phyloP scores from a whole-genome alignment of 2,888 invertebrate species.

The Philereme vetulata region DNA sequence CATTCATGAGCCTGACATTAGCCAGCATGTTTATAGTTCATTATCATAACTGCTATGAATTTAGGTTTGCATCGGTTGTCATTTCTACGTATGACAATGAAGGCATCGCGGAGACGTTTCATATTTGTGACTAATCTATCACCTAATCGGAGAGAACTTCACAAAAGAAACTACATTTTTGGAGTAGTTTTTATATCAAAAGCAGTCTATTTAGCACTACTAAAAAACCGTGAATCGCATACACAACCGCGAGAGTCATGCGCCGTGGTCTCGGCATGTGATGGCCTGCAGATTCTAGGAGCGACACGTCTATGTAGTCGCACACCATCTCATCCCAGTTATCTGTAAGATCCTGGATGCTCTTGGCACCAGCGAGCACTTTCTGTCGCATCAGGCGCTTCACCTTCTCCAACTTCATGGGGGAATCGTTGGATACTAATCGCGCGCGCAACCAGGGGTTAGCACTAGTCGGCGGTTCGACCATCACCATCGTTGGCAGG shows the following conservation, averaged over 20 bases:
- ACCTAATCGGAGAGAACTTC: no score
- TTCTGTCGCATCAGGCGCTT: slow-evolving; percentile 68
- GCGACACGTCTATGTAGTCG: slow-evolving; percentile 66
- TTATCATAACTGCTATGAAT: no score
- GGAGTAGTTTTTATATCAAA: no score
- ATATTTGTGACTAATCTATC: no score
- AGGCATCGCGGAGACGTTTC: no score
- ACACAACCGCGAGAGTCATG: background rate
- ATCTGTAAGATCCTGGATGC: slow-evolving; percentile 65
- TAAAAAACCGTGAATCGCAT: no score
- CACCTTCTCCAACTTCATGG: slow-evolving; percentile 54
- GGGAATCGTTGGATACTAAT: slow-evolving; percentile 53
- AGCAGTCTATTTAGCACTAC: no score
- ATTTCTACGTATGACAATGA: no score
- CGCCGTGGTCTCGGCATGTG: background rate
- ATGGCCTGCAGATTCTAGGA: slow-evolving; percentile 31
- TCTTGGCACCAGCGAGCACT: slow-evolving; percentile 58
- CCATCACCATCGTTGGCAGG: slow-evolving; percentile 64
- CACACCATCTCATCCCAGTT: slow-evolving; percentile 73
- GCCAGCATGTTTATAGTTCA: no score
- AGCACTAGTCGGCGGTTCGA: slow-evolving; percentile 53
- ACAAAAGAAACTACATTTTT: no score
- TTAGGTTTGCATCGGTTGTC: no score
- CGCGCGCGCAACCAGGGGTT: slow-evolving; percentile 51
- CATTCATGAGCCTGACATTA: no score